These are phyloP conservation scores for Cyclophora albipunctata DNA, from an alignment of 2,888 invertebrate genomes.

Conservation along the genomic window DNA sequence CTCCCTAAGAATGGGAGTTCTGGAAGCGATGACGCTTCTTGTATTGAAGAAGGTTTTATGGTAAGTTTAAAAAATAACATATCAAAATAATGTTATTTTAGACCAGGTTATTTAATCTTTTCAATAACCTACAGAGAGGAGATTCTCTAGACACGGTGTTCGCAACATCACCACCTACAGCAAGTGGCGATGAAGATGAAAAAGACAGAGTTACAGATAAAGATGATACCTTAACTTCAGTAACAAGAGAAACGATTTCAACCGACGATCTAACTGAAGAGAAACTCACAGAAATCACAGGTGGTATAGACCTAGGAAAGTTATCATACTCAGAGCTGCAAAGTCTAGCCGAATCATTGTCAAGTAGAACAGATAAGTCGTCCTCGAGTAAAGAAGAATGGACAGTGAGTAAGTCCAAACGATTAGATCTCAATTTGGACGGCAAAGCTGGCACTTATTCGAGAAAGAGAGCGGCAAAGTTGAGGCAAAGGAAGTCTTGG, in stretches of 20 bases:
- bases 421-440: constrained; percentile 60
- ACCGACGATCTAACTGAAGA: constrained; percentile 53
- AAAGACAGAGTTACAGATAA: constrained; percentile 26
- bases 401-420: constrained; percentile 59
- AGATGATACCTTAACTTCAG: constrained; percentile 11
- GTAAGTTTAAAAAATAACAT: constrained; percentile 27
- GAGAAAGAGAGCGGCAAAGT: constrained; percentile 61
- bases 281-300: constrained; percentile 55
- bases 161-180: constrained; percentile 75
- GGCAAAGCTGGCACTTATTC: constrained; percentile 71
- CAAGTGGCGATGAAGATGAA: constrained; percentile 48
- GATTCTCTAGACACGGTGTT: constrained; percentile 81
- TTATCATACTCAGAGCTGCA: constrained; percentile 62
- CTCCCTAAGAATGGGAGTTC: constrained; percentile 54
- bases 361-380: constrained; percentile 53
- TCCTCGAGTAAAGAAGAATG: constrained; percentile 66
- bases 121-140: constrained; percentile 66
- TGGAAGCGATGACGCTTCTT: constrained; percentile 64
- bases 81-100: background rate
- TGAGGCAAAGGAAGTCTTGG: constrained; percentile 78
- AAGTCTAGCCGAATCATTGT: constrained; percentile 59
- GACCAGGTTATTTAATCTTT: background rate
- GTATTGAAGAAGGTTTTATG: constrained; percentile 68
- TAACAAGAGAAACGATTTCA: constrained; percentile 23
- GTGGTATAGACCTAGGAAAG: constrained; percentile 59